Percentiles rank a stretch among this genome's conserved stretches.
phyloP scores from a whole-genome alignment of 2,797 vertebrate genomes.

The Sebastes matsubarae region DNA sequence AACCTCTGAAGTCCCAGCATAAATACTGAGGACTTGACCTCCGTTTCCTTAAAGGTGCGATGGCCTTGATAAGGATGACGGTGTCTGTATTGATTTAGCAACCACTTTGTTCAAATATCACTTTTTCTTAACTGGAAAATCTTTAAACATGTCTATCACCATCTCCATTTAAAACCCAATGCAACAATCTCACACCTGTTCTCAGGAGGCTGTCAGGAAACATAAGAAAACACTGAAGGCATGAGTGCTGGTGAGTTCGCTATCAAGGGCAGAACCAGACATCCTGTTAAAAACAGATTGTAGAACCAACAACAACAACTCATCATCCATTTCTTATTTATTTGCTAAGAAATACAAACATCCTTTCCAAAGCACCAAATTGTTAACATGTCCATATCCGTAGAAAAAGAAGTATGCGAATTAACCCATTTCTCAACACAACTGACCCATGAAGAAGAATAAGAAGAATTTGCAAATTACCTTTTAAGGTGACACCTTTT shows the following conservation, averaged over 20 bases:
- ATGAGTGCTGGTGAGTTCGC: neutral
- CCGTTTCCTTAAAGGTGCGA: neutral
- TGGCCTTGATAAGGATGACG: neutral
- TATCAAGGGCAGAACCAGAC: neutral
- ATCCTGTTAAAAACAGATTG: slow-evolving; percentile 12
- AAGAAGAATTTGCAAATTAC: slow-evolving; percentile 51
- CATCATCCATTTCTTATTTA: slow-evolving; percentile 73
- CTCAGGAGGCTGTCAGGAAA: neutral
- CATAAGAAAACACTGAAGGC: neutral
- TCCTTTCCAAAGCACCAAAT: slow-evolving; percentile 66
- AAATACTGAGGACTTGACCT: neutral
- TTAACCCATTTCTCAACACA: slow-evolving; percentile 34
- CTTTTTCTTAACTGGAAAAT: neutral
- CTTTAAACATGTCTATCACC: neutral
- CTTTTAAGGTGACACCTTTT: slow-evolving; percentile 37
- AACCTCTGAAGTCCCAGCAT: neutral
- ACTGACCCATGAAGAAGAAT: slow-evolving; percentile 37
- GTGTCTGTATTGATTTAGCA: neutral
- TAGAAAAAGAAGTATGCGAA: slow-evolving; percentile 46
- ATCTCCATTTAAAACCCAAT: neutral
- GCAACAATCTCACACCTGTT: neutral
- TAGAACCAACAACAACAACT: slow-evolving; percentile 35
- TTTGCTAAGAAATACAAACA: slow-evolving; percentile 81
- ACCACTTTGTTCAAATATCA: neutral
- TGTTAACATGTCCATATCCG: slow-evolving; percentile 22